Evolutionary conservation across 2,113 vertebrate genomes (phyloP).

Genomic region (Anguilla rostrata): DNA sequence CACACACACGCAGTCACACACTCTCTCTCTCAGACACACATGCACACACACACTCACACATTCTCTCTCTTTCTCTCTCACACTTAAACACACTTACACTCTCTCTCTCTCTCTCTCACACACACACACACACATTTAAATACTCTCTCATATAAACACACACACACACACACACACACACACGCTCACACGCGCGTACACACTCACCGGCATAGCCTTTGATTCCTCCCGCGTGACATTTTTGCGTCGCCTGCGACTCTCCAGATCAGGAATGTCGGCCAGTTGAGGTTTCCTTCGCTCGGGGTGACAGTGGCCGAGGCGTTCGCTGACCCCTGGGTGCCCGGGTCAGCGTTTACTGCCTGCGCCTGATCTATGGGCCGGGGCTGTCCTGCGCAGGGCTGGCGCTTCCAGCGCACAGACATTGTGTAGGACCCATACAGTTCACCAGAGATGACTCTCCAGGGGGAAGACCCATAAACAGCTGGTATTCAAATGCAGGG

Average conservation of each 20-base stretch:
- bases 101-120: too few relatives aligned
- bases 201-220: not conserved
- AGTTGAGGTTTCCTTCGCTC: not conserved
- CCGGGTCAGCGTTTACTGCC: constrained; percentile 68
- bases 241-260: not conserved
- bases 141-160: too few relatives aligned
- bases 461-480: constrained; percentile 34
- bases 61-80: too few relatives aligned
- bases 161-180: not conserved
- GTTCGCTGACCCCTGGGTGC: constrained; percentile 60
- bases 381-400: constrained; percentile 30
- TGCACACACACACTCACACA: too few relatives aligned
- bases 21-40: too few relatives aligned
- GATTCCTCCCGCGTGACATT: not conserved
- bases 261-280: not conserved
- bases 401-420: constrained; percentile 24
- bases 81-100: too few relatives aligned
- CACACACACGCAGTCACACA: too few relatives aligned
- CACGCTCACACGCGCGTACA: not conserved
- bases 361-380: constrained; percentile 66
- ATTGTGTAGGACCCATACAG: constrained; percentile 33
- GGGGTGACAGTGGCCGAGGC: constrained; percentile 55
- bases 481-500: constrained; percentile 50
- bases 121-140: too few relatives aligned
- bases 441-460: constrained; percentile 13